phyloP scores from a whole-genome alignment of 2,113 vertebrate species.

The Phodopus roborovskii region DNA sequence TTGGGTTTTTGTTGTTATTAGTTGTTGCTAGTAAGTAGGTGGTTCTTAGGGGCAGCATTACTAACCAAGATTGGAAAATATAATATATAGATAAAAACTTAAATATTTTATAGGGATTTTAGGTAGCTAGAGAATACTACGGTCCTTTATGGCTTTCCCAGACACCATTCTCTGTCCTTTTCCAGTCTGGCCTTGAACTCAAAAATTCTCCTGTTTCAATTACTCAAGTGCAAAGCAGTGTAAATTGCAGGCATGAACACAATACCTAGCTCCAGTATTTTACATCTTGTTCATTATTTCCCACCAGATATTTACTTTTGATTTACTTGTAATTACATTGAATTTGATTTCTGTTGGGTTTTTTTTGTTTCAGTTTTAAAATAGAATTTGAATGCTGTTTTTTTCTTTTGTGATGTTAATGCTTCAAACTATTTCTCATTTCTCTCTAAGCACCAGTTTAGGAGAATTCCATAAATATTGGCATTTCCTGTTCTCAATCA shows the following conservation, averaged over 20 bases:
- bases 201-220: not conserved
- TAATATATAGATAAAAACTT: not conserved
- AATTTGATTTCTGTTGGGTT: not conserved
- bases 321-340: not conserved
- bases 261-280: not conserved
- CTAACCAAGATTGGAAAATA: not conserved
- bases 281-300: not conserved
- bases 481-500: not conserved
- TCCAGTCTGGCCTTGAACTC: not conserved
- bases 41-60: not conserved
- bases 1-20: not conserved
- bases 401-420: not conserved
- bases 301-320: not conserved
- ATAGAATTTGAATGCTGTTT: not conserved
- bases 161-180: not conserved
- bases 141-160: not conserved
- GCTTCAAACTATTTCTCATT: not conserved
- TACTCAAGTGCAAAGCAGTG: not conserved
- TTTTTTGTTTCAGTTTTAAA: not conserved
- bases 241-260: not conserved
- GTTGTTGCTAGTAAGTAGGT: not conserved
- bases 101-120: not conserved
- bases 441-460: not conserved
- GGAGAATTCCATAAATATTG: not conserved
- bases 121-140: not conserved